phyloP scores from a whole-genome alignment of 2,797 vertebrate genomes.

The Pygocentrus nattereri region DNA sequence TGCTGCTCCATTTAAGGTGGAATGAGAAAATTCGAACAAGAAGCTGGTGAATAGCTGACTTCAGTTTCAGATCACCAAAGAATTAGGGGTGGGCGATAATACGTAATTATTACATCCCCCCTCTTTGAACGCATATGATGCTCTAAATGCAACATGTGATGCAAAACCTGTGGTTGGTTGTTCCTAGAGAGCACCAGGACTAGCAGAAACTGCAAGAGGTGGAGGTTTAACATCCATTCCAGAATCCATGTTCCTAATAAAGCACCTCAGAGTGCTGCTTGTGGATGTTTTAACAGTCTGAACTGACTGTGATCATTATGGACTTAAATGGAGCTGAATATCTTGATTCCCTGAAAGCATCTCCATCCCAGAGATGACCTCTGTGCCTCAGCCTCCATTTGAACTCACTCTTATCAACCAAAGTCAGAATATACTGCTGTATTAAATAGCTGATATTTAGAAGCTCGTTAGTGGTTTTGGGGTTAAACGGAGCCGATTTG shows the following conservation, averaged over 20 bases:
- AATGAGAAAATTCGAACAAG: too few species aligned
- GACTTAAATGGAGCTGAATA: neutral
- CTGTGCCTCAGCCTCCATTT: slow-evolving; percentile 17
- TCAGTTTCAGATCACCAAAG: too few species aligned
- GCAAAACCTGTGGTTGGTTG: neutral
- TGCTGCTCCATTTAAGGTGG: too few species aligned
- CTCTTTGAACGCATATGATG: too few species aligned
- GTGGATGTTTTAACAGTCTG: neutral
- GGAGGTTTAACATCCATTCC: neutral
- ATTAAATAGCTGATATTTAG: slow-evolving; percentile 70
- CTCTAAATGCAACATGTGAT: too few species aligned
- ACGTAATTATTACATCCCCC: too few species aligned
- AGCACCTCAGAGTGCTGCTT: neutral
- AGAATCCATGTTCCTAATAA: neutral
- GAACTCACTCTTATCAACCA: slow-evolving; percentile 25
- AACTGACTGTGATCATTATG: neutral
- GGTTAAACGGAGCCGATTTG: slow-evolving; percentile 77
- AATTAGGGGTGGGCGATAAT: too few species aligned
- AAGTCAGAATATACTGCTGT: slow-evolving; percentile 60
- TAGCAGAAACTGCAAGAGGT: neutral
- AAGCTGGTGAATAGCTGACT: too few species aligned
- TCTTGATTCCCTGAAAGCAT: neutral
- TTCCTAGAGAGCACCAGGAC: neutral
- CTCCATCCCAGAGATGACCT: neutral
- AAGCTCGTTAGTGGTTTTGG: slow-evolving; percentile 72